Evolutionary conservation across 2,113 vertebrate genomes (phyloP), one percentile per base, ranked within the genome.

Genomic region (Ellobius talpinus): DNA sequence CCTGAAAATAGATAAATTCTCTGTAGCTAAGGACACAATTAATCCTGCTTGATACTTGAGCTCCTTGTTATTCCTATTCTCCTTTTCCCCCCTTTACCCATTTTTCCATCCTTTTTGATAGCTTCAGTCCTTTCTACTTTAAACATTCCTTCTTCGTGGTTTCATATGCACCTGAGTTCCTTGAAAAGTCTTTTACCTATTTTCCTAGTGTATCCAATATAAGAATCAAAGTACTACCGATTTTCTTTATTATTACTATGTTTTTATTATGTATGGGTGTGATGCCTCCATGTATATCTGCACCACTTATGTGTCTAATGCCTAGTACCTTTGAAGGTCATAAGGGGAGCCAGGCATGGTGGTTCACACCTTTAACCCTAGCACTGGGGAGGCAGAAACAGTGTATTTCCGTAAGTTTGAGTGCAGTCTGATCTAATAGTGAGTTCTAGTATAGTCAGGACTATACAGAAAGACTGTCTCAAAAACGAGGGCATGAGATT

Each of bases 1-100:
- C 58, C 58, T 58, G 19, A 58, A 58, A 58, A 47, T 33, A 82
- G 47, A n/a, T 55, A 91, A 65, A 81, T 39, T n/a, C 16, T 94
- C 39, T 82, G 8, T 95, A 86, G 63, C n/a, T 65, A 10, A 70
- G 77, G 77, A n/a, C 90, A 77, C 39, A 86, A 45, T 72, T 85
- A n/a, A n/a, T 96, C 63, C 85, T 14, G 21, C 72, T 90, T 91
- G 29, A 86, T 58, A 33, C 55, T 72, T 94, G 45, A 88, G 63
- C 5, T 84, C 21, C 19, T 45, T 93, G 50, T 86, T 91, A 33
- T 31, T 5, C 2, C 13, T 63, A 0, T 66, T 50, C 77, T 89
- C 47, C 82, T 65, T 39, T 66, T 66, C 16, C 14, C 6, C 61
- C 50, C 52, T 23, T 16, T 29, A 29, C 47, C 31, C 47, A 11